Percentiles rank a stretch among this genome's conserved stretches.
These are phyloP conservation scores for Netelia melanura DNA, from an alignment of 2,888 invertebrate species.

Conservation along the genomic window DNA sequence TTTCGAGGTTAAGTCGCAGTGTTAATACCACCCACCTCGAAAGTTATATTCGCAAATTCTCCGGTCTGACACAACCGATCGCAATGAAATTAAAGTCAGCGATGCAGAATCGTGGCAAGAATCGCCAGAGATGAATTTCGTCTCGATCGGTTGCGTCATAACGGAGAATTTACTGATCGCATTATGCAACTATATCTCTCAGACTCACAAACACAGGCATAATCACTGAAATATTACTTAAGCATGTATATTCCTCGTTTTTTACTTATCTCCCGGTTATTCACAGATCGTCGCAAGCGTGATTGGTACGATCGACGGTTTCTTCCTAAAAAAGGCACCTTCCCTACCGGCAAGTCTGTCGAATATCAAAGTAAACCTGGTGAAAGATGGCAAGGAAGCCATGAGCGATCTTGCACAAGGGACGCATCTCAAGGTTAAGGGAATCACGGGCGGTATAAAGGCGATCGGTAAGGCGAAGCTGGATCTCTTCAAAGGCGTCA, in stretches of 20 bases:
- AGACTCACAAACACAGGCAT: neutral
- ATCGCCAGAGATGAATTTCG: too few relatives aligned
- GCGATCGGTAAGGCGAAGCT: constrained; percentile 23
- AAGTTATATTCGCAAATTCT: too few relatives aligned
- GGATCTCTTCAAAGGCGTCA: constrained; percentile 28
- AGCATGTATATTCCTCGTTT: too few relatives aligned
- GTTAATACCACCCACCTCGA: too few relatives aligned
- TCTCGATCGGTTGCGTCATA: too few relatives aligned
- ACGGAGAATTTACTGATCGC: too few relatives aligned
- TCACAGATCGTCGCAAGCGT: constrained; percentile 20
- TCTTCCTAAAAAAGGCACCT: constrained; percentile 21
- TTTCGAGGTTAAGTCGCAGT: neutral
- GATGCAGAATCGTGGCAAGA: too few relatives aligned
- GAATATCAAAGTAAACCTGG: constrained; percentile 21
- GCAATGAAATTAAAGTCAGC: too few relatives aligned
- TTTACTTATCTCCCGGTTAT: too few relatives aligned
- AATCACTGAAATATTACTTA: too few relatives aligned
- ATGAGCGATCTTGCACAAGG: constrained; percentile 57
- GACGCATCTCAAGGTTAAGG: constrained; percentile 42
- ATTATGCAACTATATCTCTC: too few relatives aligned
- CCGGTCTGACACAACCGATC: too few relatives aligned
- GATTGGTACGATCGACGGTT: constrained; percentile 31
- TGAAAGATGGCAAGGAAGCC: constrained; percentile 40
- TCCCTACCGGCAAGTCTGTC: neutral
- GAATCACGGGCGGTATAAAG: constrained; percentile 33